Evolutionary conservation across 2,888 invertebrate species (phyloP), one percentile per base, ranked within the genome.

Genomic region (Drosophila suboccidentalis): DNA sequence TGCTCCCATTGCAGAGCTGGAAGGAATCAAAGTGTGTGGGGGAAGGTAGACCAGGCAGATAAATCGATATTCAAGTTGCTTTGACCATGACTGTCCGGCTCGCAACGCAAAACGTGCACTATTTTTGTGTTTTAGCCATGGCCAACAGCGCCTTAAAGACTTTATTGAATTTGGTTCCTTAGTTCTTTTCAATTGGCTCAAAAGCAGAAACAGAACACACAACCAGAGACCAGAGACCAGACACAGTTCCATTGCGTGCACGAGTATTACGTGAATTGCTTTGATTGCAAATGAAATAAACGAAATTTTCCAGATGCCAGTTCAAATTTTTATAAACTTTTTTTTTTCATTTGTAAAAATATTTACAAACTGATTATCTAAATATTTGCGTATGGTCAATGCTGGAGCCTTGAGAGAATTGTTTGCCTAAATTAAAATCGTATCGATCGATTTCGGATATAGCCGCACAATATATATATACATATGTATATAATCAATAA

Each of bases 261-360:
- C 69, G 66, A 65, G 58, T 82, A 51, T 72, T 72, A 78, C 59
- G 64, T 50, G 62, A 63, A 66, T 62, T 50, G 62, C 78, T 87
- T 89, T 87, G 86, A 86, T 86, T 86, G 82, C 85, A 89, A 86
- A 89, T 80, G 85, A 85, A 86, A 89, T 75, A 89, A 89, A 77
- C 85, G 82, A 86, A 89, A 85, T 82, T 13, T 82, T 85, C 89
- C 89, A 87, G 86, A 87, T 87, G 89, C 80, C 82, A 50, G 15
- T 13, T 47, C 65, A 49, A 39, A 75, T 82, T 89, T 87, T 89
- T 87, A 87, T 87, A 86, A 86, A 87, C 86, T 87, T 85, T 82
- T 64, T 54, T 26, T 26, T 22, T 78, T 71, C 69, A 71, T 74
- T 87, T 87, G 88, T 87, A 87, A 87, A 87, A 89, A 87, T 87